These are phyloP conservation scores for Protobothrops flavoviridis DNA, from an alignment of 2,113 vertebrate genomes.

Conservation along the genomic window DNA sequence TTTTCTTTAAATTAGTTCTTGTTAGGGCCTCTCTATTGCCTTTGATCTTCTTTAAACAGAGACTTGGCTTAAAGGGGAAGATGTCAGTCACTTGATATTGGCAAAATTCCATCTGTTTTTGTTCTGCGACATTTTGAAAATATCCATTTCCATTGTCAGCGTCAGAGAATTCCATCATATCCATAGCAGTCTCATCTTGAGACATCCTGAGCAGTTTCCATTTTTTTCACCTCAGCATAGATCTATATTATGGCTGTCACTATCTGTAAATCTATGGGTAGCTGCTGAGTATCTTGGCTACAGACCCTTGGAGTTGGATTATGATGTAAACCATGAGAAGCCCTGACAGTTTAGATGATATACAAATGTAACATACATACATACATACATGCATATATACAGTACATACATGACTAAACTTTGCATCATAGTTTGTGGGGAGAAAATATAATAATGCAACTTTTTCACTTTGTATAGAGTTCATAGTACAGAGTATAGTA, in stretches of 20 bases:
- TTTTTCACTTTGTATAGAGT: not conserved
- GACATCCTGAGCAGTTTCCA: not conserved
- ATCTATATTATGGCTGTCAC: not conserved
- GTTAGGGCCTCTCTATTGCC: not conserved
- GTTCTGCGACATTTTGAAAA: not conserved
- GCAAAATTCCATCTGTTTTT: not conserved
- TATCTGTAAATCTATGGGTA: not conserved
- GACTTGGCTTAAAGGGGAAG: not conserved
- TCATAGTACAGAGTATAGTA: not conserved
- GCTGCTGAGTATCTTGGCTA: not conserved
- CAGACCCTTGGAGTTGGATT: not conserved
- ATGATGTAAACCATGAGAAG: not conserved
- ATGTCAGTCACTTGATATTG: not conserved
- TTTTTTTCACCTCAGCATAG: not conserved
- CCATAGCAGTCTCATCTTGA: not conserved
- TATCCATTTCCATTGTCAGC: not conserved
- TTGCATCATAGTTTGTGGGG: not conserved
- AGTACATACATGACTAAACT: not conserved
- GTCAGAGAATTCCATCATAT: not conserved
- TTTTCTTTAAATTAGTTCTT: not conserved
- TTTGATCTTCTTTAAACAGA: not conserved
- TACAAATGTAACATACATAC: not conserved
- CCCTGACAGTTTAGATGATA: not conserved
- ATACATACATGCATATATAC: not conserved
- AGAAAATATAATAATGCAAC: not conserved